phyloP scores from a whole-genome alignment of 30 jellyfish, hydroid and myxozoan species.

The Chrysaora quinquecirrha region DNA sequence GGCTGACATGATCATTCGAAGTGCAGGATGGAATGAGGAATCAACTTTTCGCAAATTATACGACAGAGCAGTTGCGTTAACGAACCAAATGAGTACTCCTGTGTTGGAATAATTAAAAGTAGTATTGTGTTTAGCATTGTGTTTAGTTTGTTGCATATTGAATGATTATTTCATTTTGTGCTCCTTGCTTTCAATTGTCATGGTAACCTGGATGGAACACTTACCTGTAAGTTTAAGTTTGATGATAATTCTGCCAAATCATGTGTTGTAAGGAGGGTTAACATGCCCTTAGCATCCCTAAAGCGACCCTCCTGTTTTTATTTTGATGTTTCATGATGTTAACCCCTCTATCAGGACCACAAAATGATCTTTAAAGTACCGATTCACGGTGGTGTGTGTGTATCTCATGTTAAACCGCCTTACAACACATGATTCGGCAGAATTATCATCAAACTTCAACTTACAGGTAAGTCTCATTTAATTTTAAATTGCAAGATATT shows the following conservation, averaged over 20 bases:
- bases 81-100: conserved; percentile 27
- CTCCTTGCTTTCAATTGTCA: conserved; percentile 54
- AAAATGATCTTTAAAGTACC: too few relatives aligned
- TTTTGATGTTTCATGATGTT: background rate
- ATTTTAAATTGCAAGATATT: too few relatives aligned
- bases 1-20: conserved; percentile 25
- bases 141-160: conserved; percentile 25
- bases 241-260: conserved; percentile 62
- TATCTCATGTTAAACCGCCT: conserved; percentile 47
- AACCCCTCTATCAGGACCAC: conserved; percentile 52
- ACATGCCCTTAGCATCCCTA: conserved; percentile 35
- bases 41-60: conserved; percentile 43
- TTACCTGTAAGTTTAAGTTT: too few relatives aligned
- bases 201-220: conserved; percentile 47
- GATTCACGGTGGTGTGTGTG: too few relatives aligned
- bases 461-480: too few relatives aligned
- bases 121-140: conserved; percentile 27
- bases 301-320: background rate
- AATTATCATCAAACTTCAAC: conserved; percentile 50
- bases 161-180: conserved; percentile 7
- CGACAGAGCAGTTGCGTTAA: conserved; percentile 42
- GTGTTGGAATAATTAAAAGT: conserved; percentile 11
- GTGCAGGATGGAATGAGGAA: conserved; percentile 60
- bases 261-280: conserved; percentile 36
- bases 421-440: conserved; percentile 47